These are phyloP conservation scores for Macrocentrus cingulum DNA, from an alignment of 1,140 invertebrate species.

Conservation along the genomic window DNA sequence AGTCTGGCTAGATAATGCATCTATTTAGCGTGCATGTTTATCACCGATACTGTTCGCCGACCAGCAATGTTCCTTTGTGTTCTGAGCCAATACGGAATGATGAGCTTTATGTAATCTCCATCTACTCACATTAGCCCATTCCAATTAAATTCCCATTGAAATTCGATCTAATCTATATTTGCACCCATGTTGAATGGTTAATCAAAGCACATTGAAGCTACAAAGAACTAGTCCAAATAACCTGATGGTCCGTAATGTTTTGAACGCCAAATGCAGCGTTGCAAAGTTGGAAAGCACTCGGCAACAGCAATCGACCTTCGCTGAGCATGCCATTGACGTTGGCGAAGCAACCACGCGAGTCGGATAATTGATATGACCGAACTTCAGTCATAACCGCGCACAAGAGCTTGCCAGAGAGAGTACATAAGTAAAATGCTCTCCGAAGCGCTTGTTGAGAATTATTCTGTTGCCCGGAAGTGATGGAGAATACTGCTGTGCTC, in stretches of 20 bases:
- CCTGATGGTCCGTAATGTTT: background rate
- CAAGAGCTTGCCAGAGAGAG: background rate
- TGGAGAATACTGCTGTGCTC: no score
- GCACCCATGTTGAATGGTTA: no score
- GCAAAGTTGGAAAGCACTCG: background rate
- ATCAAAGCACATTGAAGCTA: background rate
- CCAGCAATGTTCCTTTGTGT: no score
- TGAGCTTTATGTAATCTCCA: no score
- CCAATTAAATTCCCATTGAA: no score
- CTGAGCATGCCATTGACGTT: background rate
- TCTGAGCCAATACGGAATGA: no score
- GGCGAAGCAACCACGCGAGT: background rate
- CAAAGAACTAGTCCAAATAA: background rate
- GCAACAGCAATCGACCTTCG: background rate
- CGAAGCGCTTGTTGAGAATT: no score
- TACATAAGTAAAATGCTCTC: no score
- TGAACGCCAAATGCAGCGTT: no score
- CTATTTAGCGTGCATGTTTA: background rate
- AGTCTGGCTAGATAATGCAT: background rate
- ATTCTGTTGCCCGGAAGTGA: no score
- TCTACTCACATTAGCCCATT: no score
- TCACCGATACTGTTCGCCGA: background rate
- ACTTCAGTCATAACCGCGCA: conserved; percentile 2
- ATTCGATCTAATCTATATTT: no score
- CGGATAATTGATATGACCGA: conserved; percentile 3